Conservation (phyloP, 64 coral and sea anemone genomes). For the Actinia equina region DNA sequence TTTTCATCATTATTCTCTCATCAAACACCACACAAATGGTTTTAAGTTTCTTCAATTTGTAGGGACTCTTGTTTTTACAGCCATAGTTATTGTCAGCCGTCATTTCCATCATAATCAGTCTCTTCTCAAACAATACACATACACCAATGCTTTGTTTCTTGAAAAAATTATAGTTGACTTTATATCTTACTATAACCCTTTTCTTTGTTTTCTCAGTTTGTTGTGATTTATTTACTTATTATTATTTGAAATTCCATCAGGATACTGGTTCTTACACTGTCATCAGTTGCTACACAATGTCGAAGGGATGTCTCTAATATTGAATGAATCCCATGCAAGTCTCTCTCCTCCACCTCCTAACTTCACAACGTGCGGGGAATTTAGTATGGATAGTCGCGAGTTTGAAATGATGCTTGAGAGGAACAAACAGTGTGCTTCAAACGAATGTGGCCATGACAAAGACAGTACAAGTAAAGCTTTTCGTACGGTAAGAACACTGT, state of each 20-base stretch:
- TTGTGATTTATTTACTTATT: too few species aligned
- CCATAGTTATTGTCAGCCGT: too few species aligned
- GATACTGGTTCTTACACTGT: constrained; percentile 38
- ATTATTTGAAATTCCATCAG: not conserved
- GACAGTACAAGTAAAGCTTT: not conserved
- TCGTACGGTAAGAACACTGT: not conserved
- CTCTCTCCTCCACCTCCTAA: constrained; percentile 2
- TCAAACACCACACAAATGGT: too few species aligned
- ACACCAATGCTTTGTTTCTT: too few species aligned
- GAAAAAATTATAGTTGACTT: too few species aligned
- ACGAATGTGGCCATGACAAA: not conserved
- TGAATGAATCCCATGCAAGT: not conserved
- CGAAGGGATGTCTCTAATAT: constrained; percentile 28
- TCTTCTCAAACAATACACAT: too few species aligned
- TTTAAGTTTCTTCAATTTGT: too few species aligned
- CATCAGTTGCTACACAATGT: not conserved
- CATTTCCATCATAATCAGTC: too few species aligned
- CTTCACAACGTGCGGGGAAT: constrained; percentile 8
- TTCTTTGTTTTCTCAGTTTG: too few species aligned
- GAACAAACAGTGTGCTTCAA: not conserved
- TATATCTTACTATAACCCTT: too few species aligned
- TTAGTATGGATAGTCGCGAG: not conserved
- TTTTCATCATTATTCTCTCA: too few species aligned
- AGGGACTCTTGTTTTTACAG: too few species aligned
- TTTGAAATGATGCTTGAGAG: not conserved